Conservation (phyloP, 2,797 vertebrate species). For the Aythya fuligula region DNA sequence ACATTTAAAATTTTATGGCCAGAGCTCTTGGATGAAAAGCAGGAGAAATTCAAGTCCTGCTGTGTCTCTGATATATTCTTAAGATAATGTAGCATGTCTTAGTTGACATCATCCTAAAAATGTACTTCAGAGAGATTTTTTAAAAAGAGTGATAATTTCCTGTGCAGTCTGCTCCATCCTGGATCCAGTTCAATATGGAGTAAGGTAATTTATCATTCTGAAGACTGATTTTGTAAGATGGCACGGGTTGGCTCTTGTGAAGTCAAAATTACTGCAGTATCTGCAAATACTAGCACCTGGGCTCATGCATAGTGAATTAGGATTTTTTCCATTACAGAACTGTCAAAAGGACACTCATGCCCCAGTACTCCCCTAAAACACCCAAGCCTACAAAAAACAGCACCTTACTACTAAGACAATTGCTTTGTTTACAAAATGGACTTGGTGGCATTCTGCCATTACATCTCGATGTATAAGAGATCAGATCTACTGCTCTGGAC, state of each 20-base stretch:
- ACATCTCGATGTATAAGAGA: rapidly evolving
- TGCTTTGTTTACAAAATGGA: neutral
- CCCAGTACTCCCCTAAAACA: neutral
- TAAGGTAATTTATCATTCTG: constrained; percentile 13
- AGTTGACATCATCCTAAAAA: constrained; percentile 1
- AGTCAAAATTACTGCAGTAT: constrained; percentile 11
- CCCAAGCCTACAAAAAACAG: neutral
- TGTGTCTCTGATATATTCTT: neutral
- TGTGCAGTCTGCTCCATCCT: neutral
- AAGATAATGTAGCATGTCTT: neutral
- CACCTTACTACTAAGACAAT: neutral
- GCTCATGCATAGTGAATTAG: neutral
- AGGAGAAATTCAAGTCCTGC: neutral
- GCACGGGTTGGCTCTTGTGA: neutral
- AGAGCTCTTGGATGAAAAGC: neutral
- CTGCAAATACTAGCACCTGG: constrained; percentile 31
- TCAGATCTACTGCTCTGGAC: neutral
- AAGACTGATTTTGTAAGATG: constrained; percentile 15
- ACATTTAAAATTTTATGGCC: neutral
- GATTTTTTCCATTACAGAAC: neutral
- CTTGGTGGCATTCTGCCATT: neutral
- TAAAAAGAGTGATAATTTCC: neutral
- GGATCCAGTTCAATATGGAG: neutral
- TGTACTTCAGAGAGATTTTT: neutral
- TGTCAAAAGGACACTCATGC: neutral